Conservation (phyloP, 2,797 vertebrate species). For the Trematomus bernacchii region DNA sequence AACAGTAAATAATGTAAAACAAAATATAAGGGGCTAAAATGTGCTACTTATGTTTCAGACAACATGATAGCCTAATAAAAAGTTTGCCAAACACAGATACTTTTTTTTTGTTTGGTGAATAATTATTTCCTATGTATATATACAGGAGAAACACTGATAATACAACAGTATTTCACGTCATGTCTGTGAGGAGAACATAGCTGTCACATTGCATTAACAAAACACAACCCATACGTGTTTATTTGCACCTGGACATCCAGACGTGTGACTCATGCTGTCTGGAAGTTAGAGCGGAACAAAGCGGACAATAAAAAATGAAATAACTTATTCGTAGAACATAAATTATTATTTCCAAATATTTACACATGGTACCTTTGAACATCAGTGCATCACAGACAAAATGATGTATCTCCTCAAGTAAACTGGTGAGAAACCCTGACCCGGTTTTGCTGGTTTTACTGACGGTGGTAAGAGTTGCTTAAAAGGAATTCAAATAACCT, state of each 20-base stretch:
- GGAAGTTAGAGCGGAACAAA: constrained; percentile 50
- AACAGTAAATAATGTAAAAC: constrained; percentile 56
- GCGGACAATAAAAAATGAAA: constrained; percentile 58
- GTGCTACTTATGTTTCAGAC: constrained; percentile 24
- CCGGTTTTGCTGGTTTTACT: not conserved
- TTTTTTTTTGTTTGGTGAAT: constrained; percentile 21
- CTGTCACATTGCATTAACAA: constrained; percentile 32
- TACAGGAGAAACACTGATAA: constrained; percentile 32
- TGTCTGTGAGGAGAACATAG: constrained; percentile 30
- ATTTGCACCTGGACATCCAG: constrained; percentile 55
- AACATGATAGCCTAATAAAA: constrained; percentile 17
- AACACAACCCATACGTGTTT: constrained; percentile 58
- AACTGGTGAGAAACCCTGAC: constrained; percentile 14
- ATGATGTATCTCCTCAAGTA: constrained; percentile 21
- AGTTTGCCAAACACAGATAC: constrained; percentile 16
- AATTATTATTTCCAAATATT: constrained; percentile 78
- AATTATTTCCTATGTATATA: constrained; percentile 50
- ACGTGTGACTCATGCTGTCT: constrained; percentile 58
- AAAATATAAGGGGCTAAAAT: constrained; percentile 44
- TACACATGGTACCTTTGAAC: constrained; percentile 70
- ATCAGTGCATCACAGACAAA: constrained; percentile 75
- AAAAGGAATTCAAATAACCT: constrained; percentile 10
- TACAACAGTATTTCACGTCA: constrained; percentile 30
- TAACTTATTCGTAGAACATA: constrained; percentile 76
- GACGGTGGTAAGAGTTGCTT: not conserved